These are phyloP conservation scores for Mesitornis unicolor DNA, from an alignment of 2,113 vertebrate species.

Conservation along the genomic window DNA sequence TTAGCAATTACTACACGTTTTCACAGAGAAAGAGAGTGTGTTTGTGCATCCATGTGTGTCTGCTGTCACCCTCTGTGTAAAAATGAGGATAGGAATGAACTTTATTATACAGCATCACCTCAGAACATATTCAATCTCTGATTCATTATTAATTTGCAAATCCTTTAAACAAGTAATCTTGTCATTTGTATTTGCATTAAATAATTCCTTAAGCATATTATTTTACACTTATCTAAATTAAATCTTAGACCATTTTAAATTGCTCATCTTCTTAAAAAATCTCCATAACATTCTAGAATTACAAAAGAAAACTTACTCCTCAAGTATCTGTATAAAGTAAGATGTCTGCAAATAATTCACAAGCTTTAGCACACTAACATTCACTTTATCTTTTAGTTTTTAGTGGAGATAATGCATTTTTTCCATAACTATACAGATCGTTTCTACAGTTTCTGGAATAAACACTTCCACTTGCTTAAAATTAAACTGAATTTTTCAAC, in stretches of 20 bases:
- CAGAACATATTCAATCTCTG: not conserved
- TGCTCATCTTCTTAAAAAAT: slow-evolving; percentile 26
- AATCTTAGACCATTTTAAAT: slow-evolving; percentile 37
- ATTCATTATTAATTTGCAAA: not conserved
- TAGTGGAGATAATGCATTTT: not conserved
- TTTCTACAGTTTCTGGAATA: not conserved
- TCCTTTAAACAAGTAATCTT: slow-evolving; percentile 12
- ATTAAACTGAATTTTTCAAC: not conserved
- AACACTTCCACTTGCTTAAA: not conserved
- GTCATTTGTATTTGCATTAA: not conserved
- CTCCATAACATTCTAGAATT: not conserved
- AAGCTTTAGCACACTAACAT: not conserved
- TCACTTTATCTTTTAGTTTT: not conserved
- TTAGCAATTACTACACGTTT: not conserved
- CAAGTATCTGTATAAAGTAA: not conserved
- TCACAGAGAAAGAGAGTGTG: not conserved
- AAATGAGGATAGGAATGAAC: not conserved
- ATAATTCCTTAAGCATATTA: not conserved
- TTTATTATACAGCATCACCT: not conserved
- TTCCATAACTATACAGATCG: not conserved
- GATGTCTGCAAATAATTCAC: not conserved
- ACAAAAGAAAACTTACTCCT: not conserved
- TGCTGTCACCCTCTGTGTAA: not conserved
- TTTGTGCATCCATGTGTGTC: not conserved
- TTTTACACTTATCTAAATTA: slow-evolving; percentile 73